Evolutionary conservation across 2,888 invertebrate genomes (phyloP), one percentile per base, ranked within the genome.

Genomic region (Tortrix viridana): DNA sequence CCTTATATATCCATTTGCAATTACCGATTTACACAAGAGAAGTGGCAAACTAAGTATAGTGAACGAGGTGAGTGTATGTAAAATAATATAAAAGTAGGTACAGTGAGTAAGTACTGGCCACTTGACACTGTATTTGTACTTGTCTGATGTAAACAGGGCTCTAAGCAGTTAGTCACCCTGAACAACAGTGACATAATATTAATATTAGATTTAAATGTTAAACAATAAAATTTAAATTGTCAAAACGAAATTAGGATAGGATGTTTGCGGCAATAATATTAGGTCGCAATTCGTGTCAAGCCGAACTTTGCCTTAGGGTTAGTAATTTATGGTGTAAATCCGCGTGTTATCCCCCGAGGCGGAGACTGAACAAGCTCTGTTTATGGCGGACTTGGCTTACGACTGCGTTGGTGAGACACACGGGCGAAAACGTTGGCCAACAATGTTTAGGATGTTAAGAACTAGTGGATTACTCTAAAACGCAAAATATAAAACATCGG

Each of bases 251-350:
- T 50, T 56, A 61, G 62, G 57, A 62, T 37, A 52, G 37, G 37
- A 41, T 37, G 46, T 61, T 49, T 55, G 20, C 43, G 20, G 49
- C 55, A 55, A 55, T 44, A 56, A 32, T 50, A 48, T 16, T 44
- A 47, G 37, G 60, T 76, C 77, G 74, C 72, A 77, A 78, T 80
- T 80, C 49, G 75, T 72, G 69, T 74, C 70, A 74, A 73, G 75
- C 71, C 70, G 71, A 77, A 79, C 74, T 77, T 72, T 71, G 71
- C 67, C 68, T 64, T 71, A 67, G 71, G 73, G 72, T 73, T 74
- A 47, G 37, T 49, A 75, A 80, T 80, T 82, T 80, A 82, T 75
- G 74, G 76, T 72, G 77, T 71, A 77, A 82, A 81, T 78, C 77
- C 77, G 72, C 70, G 75, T 77, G 76, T 77, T 73, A 73, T 79